Base-by-base conservation (phyloP, 1,140 invertebrate species). In the Cyrtorhinus lividipennis region DNA sequence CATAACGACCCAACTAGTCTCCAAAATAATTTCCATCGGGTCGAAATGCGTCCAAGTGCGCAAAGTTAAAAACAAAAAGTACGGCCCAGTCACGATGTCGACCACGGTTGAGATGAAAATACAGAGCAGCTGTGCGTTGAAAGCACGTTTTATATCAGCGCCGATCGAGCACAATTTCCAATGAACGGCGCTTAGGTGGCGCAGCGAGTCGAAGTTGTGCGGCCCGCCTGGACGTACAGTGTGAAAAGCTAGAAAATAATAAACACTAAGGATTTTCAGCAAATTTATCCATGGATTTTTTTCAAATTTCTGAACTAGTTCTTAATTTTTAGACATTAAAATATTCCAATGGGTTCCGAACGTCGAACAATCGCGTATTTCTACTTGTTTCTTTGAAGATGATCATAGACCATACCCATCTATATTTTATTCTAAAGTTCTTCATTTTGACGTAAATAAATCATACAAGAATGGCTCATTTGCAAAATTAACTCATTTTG, bases 151-250 rank as follows among this genome's bases (percentile, higher is more conserved):
- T n/a, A 66, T 59, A 18, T 56, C 56, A 56, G 48, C 24, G 12
- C 67, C 66, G 3, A 38, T 22, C n/a, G 56, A 27, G 56, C 67
- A 68, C 24, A 68, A 57, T n/a, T 46, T 61, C 61, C 62, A 61
- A 44, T 68, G 66, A 22, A 64, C 59, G 8, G 65, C 56, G 67
- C 62, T 59, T 30, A 66, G 38, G 22, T 57, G 13, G 53, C 24
- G 20, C 27, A 65, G 25, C 18, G 45, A 60, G 24, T 38, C 22
- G 20, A 48, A 24, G 5, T 5, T 53, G 48, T 38, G 20, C 38
- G 8, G 38, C n/a, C n/a, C 8, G 38, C 38, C 38, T 44, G 8
- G 8, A 10, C 38, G 38, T 10, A 44, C 38, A 44, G 8, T n/a
- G 8, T 8, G 8, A 44, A 44, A 44, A 8, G n/a, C n/a, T 44